A percentile compares a stretch with the other conserved stretches of the same genome.
Conservation (phyloP, 2,888 invertebrate genomes). For the Clistopyga incitator region DNA sequence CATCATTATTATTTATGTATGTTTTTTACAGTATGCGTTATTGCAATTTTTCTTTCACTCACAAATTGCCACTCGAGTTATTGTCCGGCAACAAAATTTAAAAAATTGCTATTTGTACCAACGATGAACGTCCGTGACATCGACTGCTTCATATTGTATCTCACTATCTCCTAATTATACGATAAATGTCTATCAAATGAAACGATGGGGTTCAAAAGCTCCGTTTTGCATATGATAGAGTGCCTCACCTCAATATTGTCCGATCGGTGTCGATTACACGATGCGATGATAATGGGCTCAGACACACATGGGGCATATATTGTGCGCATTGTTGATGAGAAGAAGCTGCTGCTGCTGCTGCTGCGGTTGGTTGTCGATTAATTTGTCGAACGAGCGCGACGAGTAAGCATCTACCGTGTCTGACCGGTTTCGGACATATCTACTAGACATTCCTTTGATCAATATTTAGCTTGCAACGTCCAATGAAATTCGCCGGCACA, state of each 20-base stretch:
- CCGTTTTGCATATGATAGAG: not conserved
- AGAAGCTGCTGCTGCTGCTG: too few relatives aligned
- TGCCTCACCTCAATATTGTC: not conserved
- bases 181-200: too few relatives aligned
- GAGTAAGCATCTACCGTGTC: constrained; percentile 57
- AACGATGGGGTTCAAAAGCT: not conserved
- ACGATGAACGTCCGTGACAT: too few relatives aligned
- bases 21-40: too few relatives aligned
- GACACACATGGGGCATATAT: not conserved
- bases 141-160: too few relatives aligned
- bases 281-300: not conserved
- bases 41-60: too few relatives aligned
- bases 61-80: too few relatives aligned
- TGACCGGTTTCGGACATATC: constrained; percentile 63
- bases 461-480: constrained; percentile 61
- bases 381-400: not conserved
- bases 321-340: not conserved
- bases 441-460: constrained; percentile 60
- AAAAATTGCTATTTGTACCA: too few relatives aligned
- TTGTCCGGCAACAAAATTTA: too few relatives aligned
- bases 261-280: not conserved
- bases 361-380: not conserved
- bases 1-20: too few relatives aligned
- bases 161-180: too few relatives aligned
- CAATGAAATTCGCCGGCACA: constrained; percentile 25